Conservation (phyloP, 2,113 vertebrate genomes). For the Hyperopisus bebe region DNA sequence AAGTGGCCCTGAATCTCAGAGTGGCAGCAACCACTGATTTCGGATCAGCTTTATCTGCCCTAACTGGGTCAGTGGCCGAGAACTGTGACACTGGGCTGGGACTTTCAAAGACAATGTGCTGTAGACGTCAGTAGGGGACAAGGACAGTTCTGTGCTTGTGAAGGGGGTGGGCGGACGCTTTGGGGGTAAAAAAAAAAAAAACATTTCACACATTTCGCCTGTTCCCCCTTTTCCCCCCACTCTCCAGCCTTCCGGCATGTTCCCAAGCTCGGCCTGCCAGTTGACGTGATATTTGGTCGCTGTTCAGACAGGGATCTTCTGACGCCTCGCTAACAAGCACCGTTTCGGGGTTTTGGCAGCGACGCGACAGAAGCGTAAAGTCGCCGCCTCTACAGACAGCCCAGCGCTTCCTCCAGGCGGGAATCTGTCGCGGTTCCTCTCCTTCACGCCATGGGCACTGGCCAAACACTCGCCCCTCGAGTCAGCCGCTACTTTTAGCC, state of each 20-base stretch:
- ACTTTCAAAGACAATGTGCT: slow-evolving; percentile 17
- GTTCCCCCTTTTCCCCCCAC: neutral
- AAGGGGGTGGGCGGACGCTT: neutral
- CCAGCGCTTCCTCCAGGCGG: neutral
- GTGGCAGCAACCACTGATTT: neutral
- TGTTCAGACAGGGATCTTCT: neutral
- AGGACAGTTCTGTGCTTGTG: neutral
- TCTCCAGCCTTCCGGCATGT: neutral
- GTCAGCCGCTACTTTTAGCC: neutral
- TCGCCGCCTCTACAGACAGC: neutral
- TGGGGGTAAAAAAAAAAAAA: neutral
- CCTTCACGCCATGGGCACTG: neutral
- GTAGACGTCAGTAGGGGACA: neutral
- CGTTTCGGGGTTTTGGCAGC: neutral
- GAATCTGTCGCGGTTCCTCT: neutral
- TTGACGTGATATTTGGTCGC: neutral
- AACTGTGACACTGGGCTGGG: neutral
- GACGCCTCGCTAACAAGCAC: neutral
- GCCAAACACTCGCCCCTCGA: neutral
- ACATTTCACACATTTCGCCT: neutral
- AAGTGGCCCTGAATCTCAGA: neutral
- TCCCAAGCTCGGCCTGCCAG: neutral
- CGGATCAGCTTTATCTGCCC: neutral
- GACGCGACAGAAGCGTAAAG: neutral
- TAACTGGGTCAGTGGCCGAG: neutral